phyloP scores from a whole-genome alignment of 2,113 vertebrate species.

The Pygoscelis antarcticus region DNA sequence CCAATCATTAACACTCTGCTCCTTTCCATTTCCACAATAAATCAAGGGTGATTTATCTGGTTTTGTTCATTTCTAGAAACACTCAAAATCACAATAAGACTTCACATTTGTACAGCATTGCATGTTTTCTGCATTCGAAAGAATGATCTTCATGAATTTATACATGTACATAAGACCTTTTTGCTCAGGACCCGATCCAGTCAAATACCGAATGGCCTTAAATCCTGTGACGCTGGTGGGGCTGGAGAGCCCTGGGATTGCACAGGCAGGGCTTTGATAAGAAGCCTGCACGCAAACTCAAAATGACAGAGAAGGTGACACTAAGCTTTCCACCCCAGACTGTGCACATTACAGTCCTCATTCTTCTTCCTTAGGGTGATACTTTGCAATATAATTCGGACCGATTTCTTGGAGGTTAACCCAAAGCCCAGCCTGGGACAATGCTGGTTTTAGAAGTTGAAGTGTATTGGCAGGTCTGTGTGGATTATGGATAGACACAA shows the following conservation, averaged over 20 bases:
- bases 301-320: too few species aligned
- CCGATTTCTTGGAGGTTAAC: neutral
- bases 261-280: neutral
- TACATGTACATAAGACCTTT: rapidly evolving
- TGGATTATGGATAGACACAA: too few species aligned
- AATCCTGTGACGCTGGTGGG: neutral
- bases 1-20: neutral
- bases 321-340: neutral
- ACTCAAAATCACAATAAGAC: neutral
- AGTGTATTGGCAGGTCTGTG: too few species aligned
- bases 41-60: neutral
- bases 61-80: neutral
- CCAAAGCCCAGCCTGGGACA: neutral
- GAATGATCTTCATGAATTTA: neutral
- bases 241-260: neutral
- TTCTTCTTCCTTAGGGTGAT: neutral
- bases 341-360: rapidly evolving
- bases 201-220: neutral
- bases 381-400: neutral
- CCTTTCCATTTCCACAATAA: neutral
- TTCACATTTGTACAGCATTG: neutral
- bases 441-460: neutral
- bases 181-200: neutral
- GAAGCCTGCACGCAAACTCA: neutral
- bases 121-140: neutral